A percentile compares a stretch with the other conserved stretches of the same genome.
These are phyloP conservation scores for Pimpla rufipes DNA, from an alignment of 2,888 invertebrate species.

Conservation along the genomic window DNA sequence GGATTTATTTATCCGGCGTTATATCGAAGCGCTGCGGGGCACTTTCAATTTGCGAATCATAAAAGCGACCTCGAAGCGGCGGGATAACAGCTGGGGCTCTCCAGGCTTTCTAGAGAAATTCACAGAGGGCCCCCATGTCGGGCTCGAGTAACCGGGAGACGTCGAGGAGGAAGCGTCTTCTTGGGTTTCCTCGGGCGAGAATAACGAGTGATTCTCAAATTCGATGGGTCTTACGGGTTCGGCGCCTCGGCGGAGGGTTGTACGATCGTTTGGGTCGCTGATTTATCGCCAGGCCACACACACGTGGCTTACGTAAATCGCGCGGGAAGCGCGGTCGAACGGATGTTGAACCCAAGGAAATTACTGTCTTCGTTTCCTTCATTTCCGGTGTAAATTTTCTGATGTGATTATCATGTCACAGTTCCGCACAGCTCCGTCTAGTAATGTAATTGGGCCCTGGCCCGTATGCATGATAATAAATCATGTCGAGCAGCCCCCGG, in stretches of 20 bases:
- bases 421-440: no score
- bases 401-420: no score
- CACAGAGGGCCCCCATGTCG: slow-evolving; percentile 32
- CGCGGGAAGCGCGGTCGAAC: slow-evolving; percentile 3
- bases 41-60: slow-evolving; percentile 8
- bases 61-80: slow-evolving; percentile 18
- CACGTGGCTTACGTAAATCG: neutral
- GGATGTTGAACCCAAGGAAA: slow-evolving; percentile 28
- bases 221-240: neutral
- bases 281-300: slow-evolving; percentile 5
- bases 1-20: slow-evolving; percentile 15
- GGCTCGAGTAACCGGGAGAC: slow-evolving; percentile 34
- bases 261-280: neutral
- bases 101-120: neutral
- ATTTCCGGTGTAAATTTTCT: no score
- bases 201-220: slow-evolving; percentile 23
- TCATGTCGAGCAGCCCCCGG: no score
- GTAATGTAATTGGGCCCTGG: no score
- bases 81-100: slow-evolving; percentile 11
- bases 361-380: slow-evolving; percentile 17
- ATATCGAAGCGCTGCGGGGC: neutral
- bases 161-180: slow-evolving; percentile 51
- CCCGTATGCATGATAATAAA: no score
- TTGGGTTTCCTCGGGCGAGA: slow-evolving; percentile 34
- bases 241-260: neutral